Evolutionary conservation across 2,113 vertebrate genomes (phyloP).

Genomic region (Vombatus ursinus): DNA sequence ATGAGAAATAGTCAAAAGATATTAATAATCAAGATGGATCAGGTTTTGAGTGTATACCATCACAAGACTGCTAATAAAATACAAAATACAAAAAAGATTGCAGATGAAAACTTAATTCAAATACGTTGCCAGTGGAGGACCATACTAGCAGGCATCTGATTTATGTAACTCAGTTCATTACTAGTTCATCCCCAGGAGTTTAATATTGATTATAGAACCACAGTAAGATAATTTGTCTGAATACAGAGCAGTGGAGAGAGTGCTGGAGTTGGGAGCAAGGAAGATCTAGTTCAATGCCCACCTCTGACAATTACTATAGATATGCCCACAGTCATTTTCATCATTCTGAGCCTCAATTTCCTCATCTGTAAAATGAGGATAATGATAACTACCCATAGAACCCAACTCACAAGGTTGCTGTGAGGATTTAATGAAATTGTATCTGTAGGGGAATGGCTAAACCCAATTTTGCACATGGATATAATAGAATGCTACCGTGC

Average conservation of each 20-base stretch:
- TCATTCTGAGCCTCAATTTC: background rate
- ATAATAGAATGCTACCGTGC: background rate
- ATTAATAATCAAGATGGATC: constrained; percentile 79
- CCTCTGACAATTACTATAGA: background rate
- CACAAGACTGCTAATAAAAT: constrained; percentile 64
- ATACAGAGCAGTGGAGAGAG: background rate
- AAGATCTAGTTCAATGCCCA: background rate
- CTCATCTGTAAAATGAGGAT: background rate
- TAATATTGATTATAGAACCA: constrained; percentile 1
- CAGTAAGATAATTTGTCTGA: background rate
- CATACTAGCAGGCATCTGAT: background rate
- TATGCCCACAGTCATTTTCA: background rate
- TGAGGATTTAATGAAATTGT: background rate
- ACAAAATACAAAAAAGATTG: constrained; percentile 35
- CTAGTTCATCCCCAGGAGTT: constrained; percentile 56
- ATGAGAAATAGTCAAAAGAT: constrained; percentile 78
- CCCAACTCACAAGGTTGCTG: background rate
- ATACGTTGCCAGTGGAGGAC: background rate
- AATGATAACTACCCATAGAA: background rate
- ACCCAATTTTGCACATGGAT: background rate
- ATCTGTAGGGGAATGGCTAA: background rate
- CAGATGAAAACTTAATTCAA: background rate
- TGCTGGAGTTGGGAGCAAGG: background rate
- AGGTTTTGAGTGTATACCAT: constrained; percentile 69
- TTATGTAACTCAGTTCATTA: background rate